These are phyloP conservation scores for Penaeus chinensis DNA, from an alignment of 1,140 invertebrate genomes.

Conservation along the genomic window DNA sequence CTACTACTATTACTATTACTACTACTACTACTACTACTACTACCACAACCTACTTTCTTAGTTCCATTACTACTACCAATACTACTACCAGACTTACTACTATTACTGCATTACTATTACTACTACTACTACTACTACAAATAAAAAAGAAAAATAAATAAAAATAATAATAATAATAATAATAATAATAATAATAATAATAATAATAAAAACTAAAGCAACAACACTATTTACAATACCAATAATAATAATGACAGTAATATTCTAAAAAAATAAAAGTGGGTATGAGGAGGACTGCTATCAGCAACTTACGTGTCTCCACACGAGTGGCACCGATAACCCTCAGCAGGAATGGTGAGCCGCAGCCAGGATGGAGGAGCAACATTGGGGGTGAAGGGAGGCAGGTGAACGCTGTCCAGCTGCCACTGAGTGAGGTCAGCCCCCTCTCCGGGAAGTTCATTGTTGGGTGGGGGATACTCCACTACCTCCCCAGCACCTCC, in stretches of 20 bases:
- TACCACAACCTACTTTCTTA: no score
- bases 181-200: no score
- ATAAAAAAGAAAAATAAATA: no score
- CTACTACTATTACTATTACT: no score
- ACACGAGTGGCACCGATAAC: slow-evolving; percentile 61
- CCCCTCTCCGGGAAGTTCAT: slow-evolving; percentile 40
- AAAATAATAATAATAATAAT: no score
- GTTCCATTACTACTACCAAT: no score
- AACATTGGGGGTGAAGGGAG: slow-evolving; percentile 54
- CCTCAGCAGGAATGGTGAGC: slow-evolving; percentile 61
- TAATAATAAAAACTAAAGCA: no score
- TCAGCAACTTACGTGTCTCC: slow-evolving; percentile 61
- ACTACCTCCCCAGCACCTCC: slow-evolving; percentile 49
- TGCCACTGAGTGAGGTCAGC: slow-evolving; percentile 60
- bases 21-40: no score
- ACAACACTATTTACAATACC: not conserved
- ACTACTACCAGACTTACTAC: no score
- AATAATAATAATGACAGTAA: not conserved
- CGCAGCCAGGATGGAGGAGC: slow-evolving; percentile 62
- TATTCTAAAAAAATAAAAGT: not conserved
- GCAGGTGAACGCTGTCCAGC: slow-evolving; percentile 56
- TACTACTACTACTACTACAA: no score
- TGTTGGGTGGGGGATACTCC: slow-evolving; percentile 60
- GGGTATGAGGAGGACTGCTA: not conserved
- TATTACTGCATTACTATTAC: no score